Evolutionary conservation across 2,888 invertebrate genomes (phyloP), one percentile per base, ranked within the genome.

Genomic region (Chorisops tibialis): DNA sequence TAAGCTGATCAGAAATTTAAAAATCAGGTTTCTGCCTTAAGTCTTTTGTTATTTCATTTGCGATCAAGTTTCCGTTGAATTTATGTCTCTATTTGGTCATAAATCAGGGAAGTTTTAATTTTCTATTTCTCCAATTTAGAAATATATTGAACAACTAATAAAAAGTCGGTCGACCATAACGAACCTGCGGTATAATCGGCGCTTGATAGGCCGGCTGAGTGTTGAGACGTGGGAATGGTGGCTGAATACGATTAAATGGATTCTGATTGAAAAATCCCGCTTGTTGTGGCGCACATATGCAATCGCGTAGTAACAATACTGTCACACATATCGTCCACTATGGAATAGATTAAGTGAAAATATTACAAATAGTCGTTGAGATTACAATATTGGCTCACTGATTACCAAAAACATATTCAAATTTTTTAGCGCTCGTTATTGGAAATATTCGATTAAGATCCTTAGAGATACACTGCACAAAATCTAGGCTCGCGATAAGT

Each of bases 161-260:
- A 9, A 2, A 30, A 30, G 9, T 30, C 30, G 30, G 14, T 12
- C 14, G 48, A 48, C 21, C 59, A 43, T n/a, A 41, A 67, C 66
- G 65, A 63, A 71, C 72, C 68, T 71, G 70, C 18, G 71, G 69
- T 16, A 70, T 65, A 21, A 71, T 61, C n/a, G 72, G 71, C 11
- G 70, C 68, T 39, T 54, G 63, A 63, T 64, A 49, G 48, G 63
- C 67, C 51, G 68, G 68, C 21, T 63, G 64, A 39, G 60, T 58
- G 9, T 49, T 50, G 61, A 68, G 68, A 1, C 56, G 56, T 56
- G 56, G 56, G 35, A 56, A 56, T 12, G 56, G 56, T 22, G 68
- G 58, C 35, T 68, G 70, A 24, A 68, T 68, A 38, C 70, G 72
- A 60, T 69, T 68, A 12, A 68, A 69, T 39, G 52, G 45, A 59